Evolutionary conservation across 35 echinoderm and acorn worm species (phyloP), one percentile per base, ranked within the genome.

Genomic region (Ophiothrix spiculata): DNA sequence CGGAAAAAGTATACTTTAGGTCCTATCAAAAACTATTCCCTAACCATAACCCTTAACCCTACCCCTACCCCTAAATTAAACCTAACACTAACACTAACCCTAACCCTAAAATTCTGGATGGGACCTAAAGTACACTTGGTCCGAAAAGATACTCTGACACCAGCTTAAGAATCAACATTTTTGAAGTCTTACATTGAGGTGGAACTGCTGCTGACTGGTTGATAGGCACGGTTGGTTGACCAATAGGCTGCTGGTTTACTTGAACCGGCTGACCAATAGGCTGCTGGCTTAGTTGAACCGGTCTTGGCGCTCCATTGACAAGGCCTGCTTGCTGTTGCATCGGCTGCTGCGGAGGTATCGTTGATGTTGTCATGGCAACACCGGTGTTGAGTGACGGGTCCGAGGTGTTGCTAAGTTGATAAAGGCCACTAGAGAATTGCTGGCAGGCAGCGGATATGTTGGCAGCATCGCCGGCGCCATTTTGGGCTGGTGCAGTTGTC

Each of bases 391-490:
- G 8, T 11, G 21, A 54, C 4, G 31, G 15, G 4, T 15, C 41
- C 15, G 86, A 77, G 31, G 64, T 46, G 19, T 73, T 75, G 25
- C 77, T 81, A 13, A 92, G 85, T 75, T 92, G 49, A 84, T 39
- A 82, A 14, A 92, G 69, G 32, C 90, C 90, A 11, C 63, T 42
- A 17, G 84, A 81, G 0, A 92, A 85, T 79, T 92, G 77, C 41
- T 86, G 84, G 75, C 90, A 92, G 1, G 79, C 79, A 17, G 84
- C 56, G 4, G 84, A 81, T 21, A 92, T 92, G 63, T 39, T 81
- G 11, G 79, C 39, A 64, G 69, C 56, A 16, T 80, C 29, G 37
- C 33, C 81, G 36, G 33, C 39, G 33, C 81, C 56, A 34, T 77
- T 86, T 33, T 84, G 76, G 46, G 84, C 36, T 56, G 83, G 78